Percentiles rank a stretch among this genome's conserved stretches.
Conservation (phyloP, 2,888 invertebrate genomes). For the Synanthedon andrenaeformis region DNA sequence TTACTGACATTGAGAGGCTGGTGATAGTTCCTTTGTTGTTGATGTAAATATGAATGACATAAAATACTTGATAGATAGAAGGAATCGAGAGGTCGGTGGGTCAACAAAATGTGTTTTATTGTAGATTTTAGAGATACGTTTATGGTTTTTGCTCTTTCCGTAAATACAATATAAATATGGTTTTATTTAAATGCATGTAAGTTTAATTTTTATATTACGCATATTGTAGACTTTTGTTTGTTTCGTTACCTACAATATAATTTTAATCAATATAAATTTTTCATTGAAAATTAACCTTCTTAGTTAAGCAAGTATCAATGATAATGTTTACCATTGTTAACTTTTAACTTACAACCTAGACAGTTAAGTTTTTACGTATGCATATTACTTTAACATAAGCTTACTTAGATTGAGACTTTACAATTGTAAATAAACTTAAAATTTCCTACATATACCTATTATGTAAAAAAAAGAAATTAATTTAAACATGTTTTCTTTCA, state of each 20-base stretch:
- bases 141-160: slow-evolving; percentile 60
- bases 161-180: slow-evolving; percentile 29
- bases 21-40: no score
- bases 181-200: slow-evolving; percentile 48
- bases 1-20: no score
- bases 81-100: slow-evolving; percentile 38
- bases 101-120: slow-evolving; percentile 40
- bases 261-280: neutral
- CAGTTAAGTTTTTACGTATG: neutral
- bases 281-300: neutral
- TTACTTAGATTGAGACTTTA: neutral
- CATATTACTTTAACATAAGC: neutral
- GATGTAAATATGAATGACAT: neutral
- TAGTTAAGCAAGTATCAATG: no score
- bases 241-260: neutral
- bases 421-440: neutral
- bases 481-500: slow-evolving; percentile 34
- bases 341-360: no score
- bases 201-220: slow-evolving; percentile 17
- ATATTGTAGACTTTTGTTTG: neutral
- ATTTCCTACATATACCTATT: neutral
- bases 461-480: neutral
- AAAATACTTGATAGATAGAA: neutral
- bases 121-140: slow-evolving; percentile 36
- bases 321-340: no score